Conservation (phyloP, 2,113 vertebrate species). For the Cygnus atratus region DNA sequence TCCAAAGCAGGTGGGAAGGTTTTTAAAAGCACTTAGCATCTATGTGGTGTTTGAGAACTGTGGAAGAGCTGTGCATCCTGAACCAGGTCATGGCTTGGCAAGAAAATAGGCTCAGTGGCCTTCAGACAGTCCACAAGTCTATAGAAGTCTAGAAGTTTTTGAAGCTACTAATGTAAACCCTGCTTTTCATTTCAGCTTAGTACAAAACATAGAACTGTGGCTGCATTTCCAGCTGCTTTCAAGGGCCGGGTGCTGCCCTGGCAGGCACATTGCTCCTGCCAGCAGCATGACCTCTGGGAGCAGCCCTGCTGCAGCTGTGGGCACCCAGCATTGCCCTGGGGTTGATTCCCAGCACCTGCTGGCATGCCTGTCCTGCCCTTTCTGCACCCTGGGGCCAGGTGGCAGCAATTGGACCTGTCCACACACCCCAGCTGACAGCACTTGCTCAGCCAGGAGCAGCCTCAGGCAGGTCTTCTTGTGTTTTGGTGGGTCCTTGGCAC, state of each 20-base stretch:
- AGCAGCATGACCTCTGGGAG: background rate
- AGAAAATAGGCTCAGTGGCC: background rate
- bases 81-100: background rate
- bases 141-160: background rate
- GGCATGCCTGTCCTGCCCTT: background rate
- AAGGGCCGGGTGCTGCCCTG: background rate
- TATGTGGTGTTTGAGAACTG: background rate
- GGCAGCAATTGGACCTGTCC: background rate
- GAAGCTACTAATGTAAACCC: background rate
- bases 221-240: background rate
- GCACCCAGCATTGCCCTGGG: rapidly evolving
- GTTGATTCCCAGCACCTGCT: background rate
- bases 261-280: background rate
- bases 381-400: background rate
- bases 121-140: background rate
- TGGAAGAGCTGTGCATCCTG: background rate
- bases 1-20: background rate
- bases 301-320: rapidly evolving
- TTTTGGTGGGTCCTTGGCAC: background rate
- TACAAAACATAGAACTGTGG: background rate
- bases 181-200: background rate
- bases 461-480: background rate
- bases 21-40: background rate
- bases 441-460: background rate
- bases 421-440: background rate